Conservation (phyloP, 2,888 invertebrate genomes). For the Panzeria rudis region DNA sequence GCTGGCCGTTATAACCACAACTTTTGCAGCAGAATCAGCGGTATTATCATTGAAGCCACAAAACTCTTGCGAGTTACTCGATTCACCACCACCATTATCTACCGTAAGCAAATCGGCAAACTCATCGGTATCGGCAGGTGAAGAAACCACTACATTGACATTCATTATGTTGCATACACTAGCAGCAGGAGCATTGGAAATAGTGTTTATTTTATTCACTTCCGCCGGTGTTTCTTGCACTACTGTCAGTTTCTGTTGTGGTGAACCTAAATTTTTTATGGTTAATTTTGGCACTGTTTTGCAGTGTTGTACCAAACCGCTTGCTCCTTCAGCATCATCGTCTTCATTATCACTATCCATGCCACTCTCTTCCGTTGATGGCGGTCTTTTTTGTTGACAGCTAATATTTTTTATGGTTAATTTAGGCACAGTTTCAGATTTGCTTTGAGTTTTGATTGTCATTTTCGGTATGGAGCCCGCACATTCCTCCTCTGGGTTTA, state of each 20-base stretch:
- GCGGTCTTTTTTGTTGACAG: slow-evolving; percentile 76
- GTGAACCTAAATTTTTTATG: slow-evolving; percentile 82
- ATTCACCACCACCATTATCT: slow-evolving; percentile 77
- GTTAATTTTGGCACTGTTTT: slow-evolving; percentile 82
- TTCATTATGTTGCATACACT: not conserved
- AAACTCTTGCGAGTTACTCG: slow-evolving; percentile 78
- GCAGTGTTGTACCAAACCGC: slow-evolving; percentile 41
- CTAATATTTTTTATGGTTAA: slow-evolving; percentile 77
- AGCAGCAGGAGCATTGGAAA: not conserved
- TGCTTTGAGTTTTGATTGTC: slow-evolving; percentile 71
- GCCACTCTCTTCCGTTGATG: slow-evolving; percentile 75
- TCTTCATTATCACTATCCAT: slow-evolving; percentile 72
- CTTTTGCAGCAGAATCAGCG: slow-evolving; percentile 63
- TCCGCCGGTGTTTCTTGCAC: slow-evolving; percentile 81
- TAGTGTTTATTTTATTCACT: slow-evolving; percentile 44
- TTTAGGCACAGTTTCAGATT: slow-evolving; percentile 77
- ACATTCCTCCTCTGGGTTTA: slow-evolving; percentile 38
- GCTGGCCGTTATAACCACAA: slow-evolving; percentile 23
- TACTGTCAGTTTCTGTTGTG: slow-evolving; percentile 84
- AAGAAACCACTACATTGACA: slow-evolving; percentile 21
- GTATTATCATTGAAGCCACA: slow-evolving; percentile 76
- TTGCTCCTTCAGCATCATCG: slow-evolving; percentile 25
- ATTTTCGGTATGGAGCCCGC: slow-evolving; percentile 64
- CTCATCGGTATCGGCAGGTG: slow-evolving; percentile 53
- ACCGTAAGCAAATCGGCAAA: slow-evolving; percentile 68